Evolutionary conservation across 1,140 invertebrate genomes (phyloP).

Genomic region (Pteromalus puparum): DNA sequence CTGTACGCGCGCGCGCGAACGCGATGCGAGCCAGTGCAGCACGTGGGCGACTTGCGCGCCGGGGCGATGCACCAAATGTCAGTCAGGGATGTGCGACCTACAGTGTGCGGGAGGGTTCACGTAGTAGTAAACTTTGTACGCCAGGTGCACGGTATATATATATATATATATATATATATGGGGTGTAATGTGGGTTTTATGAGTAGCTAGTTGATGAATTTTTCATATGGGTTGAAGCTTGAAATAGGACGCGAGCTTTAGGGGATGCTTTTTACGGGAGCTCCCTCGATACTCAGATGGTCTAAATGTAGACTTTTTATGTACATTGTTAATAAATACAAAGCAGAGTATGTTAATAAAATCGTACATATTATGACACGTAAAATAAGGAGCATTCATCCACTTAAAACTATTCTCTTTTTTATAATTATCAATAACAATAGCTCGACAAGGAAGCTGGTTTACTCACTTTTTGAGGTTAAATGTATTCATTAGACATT

Average conservation of each 20-base stretch:
- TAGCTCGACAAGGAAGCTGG: too few species aligned
- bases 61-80: constrained; percentile 2
- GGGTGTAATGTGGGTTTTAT: not conserved
- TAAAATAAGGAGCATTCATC: too few species aligned
- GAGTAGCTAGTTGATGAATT: not conserved
- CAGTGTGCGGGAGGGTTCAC: not conserved
- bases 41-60: constrained; percentile 44
- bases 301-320: too few species aligned
- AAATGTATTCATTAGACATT: too few species aligned
- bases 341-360: too few species aligned
- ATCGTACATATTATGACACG: too few species aligned
- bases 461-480: too few species aligned
- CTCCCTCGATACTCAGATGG: too few species aligned
- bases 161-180: not conserved
- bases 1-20: constrained; percentile 5
- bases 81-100: not conserved
- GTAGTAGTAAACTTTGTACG: not conserved
- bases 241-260: not conserved
- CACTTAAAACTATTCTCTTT: too few species aligned
- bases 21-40: not conserved
- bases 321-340: too few species aligned
- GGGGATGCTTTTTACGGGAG: not conserved
- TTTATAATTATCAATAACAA: too few species aligned
- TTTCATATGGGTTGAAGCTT: too few species aligned
- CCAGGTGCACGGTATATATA: not conserved